Conservation (phyloP, 2,888 invertebrate species). For the Pseudococcus viburni region DNA sequence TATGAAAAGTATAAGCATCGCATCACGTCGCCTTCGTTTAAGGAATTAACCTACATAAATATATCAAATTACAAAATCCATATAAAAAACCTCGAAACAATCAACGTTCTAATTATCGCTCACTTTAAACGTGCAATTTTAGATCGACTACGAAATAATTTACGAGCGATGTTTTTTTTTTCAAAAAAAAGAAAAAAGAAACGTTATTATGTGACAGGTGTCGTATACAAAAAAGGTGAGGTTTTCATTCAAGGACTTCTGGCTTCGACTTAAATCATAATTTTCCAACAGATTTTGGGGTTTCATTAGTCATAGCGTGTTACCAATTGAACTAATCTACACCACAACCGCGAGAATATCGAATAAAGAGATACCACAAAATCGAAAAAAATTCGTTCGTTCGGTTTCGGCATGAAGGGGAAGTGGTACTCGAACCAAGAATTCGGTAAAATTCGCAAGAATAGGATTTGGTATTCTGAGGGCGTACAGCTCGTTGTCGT, state of each 20-base stretch:
- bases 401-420: neutral
- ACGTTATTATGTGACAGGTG: slow-evolving; percentile 35
- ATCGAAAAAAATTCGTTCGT: neutral
- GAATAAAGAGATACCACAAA: neutral
- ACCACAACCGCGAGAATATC: neutral
- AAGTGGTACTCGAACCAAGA: neutral
- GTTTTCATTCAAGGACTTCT: slow-evolving; percentile 40
- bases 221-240: neutral
- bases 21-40: too few species aligned
- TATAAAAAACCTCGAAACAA: neutral
- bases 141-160: slow-evolving; percentile 1
- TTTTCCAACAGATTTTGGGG: slow-evolving; percentile 4
- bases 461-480: slow-evolving; percentile 26
- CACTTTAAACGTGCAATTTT: neutral
- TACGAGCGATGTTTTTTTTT: neutral
- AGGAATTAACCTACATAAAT: too few species aligned
- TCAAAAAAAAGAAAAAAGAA: neutral
- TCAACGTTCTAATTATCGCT: neutral
- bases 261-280: slow-evolving; percentile 6
- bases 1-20: too few species aligned
- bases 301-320: neutral
- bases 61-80: neutral
- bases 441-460: neutral
- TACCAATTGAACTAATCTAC: neutral
- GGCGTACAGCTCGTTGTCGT: neutral